These are phyloP conservation scores for Rotaria magnacalcarata DNA, from an alignment of 2,888 invertebrate genomes.

Conservation along the genomic window DNA sequence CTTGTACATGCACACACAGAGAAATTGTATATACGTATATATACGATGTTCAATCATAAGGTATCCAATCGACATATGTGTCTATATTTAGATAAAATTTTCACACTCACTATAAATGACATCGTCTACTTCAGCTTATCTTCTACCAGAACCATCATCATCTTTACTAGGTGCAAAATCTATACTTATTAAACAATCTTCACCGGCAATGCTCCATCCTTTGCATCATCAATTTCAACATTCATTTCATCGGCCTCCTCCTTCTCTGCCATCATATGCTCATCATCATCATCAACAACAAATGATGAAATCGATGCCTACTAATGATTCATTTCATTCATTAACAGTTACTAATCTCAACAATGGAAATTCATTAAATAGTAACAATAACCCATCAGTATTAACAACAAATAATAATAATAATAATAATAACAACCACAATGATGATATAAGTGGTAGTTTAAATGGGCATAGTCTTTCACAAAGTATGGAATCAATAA, in stretches of 20 bases:
- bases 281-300: background rate
- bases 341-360: background rate
- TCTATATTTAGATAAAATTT: conserved; percentile 1
- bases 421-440: too few relatives aligned
- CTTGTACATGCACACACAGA: background rate
- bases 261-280: background rate
- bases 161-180: background rate
- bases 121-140: background rate
- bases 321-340: background rate
- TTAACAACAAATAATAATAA: background rate
- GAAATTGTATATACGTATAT: background rate
- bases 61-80: background rate
- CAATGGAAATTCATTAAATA: background rate
- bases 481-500: conserved; percentile 35
- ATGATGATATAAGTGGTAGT: background rate
- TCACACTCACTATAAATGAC: background rate
- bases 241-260: background rate
- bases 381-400: background rate
- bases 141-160: background rate
- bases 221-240: background rate
- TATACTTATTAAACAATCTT: background rate
- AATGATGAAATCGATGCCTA: background rate
- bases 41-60: background rate
- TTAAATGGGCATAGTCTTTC: background rate
- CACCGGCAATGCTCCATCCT: background rate